Evolutionary conservation across 2,888 invertebrate genomes (phyloP).

Genomic region (Cryptus viduatorius): DNA sequence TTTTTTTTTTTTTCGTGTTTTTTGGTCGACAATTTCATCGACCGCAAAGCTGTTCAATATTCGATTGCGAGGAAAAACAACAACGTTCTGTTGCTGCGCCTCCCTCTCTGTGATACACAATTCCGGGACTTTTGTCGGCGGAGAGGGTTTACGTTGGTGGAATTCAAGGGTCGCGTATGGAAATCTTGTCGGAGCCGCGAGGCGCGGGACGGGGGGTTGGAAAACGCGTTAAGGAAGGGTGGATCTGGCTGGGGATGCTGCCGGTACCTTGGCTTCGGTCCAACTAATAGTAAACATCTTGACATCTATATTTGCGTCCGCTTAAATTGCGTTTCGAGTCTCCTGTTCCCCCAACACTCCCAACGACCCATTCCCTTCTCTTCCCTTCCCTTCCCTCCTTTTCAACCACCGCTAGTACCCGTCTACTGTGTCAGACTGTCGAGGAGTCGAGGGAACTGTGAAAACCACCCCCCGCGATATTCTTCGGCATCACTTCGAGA

Average conservation of each 20-base stretch:
- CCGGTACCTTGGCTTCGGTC: constrained; percentile 77
- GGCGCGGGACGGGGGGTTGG: constrained; percentile 1
- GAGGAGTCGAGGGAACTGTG: neutral
- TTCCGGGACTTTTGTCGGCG: constrained; percentile 10
- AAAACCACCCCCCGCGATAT: constrained; percentile 34
- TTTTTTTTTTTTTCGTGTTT: neutral
- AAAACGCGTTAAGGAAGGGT: constrained; percentile 47
- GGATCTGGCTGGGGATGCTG: constrained; percentile 55
- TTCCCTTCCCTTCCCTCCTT: constrained; percentile 59
- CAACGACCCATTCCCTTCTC: neutral
- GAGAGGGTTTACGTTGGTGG: constrained; percentile 44
- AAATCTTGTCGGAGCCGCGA: constrained; percentile 43
- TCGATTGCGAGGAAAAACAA: constrained; percentile 34
- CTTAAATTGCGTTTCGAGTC: constrained; percentile 80
- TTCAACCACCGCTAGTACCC: constrained; percentile 23
- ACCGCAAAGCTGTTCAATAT: constrained; percentile 38
- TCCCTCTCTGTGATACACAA: neutral
- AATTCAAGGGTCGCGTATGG: constrained; percentile 55
- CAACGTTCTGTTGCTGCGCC: neutral
- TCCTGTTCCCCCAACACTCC: constrained; percentile 43
- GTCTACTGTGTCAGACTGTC: constrained; percentile 5
- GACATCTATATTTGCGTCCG: constrained; percentile 81
- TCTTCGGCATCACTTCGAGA: constrained; percentile 26
- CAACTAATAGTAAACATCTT: constrained; percentile 83
- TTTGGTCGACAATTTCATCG: constrained; percentile 29